Evolutionary conservation across 2,113 vertebrate genomes (phyloP).

Genomic region (Psammodynastes pulverulentus): DNA sequence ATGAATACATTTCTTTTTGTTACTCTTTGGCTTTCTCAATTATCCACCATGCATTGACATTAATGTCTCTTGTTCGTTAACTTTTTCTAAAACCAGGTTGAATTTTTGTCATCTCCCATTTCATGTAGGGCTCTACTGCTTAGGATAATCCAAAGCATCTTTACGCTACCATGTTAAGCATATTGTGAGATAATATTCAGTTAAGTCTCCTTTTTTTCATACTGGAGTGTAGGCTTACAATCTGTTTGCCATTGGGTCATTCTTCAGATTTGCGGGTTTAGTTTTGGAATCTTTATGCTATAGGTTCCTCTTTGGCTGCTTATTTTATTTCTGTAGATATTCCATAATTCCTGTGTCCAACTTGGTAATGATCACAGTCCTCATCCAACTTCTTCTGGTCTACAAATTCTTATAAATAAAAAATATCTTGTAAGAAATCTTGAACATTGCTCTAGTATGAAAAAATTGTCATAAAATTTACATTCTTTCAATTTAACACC

Average conservation of each 20-base stretch:
- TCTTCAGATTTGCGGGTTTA: background rate
- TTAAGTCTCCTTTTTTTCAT: background rate
- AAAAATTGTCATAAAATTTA: background rate
- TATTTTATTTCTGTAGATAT: background rate
- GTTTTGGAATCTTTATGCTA: background rate
- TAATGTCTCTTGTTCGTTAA: background rate
- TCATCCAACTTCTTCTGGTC: background rate
- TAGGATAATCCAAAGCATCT: background rate
- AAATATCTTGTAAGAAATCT: background rate
- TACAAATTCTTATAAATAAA: background rate
- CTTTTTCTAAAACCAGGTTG: background rate
- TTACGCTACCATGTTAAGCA: background rate
- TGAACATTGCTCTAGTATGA: background rate
- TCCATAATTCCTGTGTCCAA: background rate
- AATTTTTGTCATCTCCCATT: background rate
- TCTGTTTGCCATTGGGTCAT: background rate
- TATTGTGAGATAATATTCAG: background rate
- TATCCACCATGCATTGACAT: background rate
- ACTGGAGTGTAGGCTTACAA: background rate
- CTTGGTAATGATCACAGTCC: background rate
- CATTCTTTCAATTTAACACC: background rate
- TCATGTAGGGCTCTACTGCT: background rate
- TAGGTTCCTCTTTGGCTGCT: background rate
- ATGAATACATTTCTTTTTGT: background rate
- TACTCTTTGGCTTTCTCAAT: background rate